Base-by-base conservation (phyloP, 2,113 vertebrate species). In the Perccottus glenii region DNA sequence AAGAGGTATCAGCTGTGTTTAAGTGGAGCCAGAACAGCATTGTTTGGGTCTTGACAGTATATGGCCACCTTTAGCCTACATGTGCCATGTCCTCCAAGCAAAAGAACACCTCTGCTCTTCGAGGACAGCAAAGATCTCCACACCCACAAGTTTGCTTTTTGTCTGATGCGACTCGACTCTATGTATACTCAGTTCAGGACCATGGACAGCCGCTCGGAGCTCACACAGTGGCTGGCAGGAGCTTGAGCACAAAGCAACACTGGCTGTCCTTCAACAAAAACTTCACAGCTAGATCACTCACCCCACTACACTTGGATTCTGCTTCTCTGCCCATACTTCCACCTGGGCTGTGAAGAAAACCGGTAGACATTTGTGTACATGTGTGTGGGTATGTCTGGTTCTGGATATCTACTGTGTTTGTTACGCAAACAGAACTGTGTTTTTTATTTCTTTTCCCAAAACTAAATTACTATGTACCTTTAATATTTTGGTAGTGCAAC, bases 101-200 rank as follows among this genome's bases (percentile, higher is more conserved):
- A 9, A 19, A 43, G n/a, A 58, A 27, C 4, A n/a, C 56, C 38
- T 58, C 56, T 58, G n/a, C 56, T 10, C 9, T 12, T 58, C 16
- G 36, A 70, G 69, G 52, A 62, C 76, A 44, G n/a, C 1, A 59
- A 70, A 79, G 40, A 77, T 73, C 67, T 81, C 84, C 66, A 4
- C 64, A 59, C 64, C 68, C 47, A 61, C 9, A 38, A 12, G 44
- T 16, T 52, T 43, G n/a, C 42, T 11, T 42, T 53, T 15, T 55
- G 52, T 49, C 27, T 52, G 58, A 75, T 53, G 33, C 32, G 16
- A 61, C 73, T 70, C 66, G 73, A 70, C 19, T 50, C 55, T 47
- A 52, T 45, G 64, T 66, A 74, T 49, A 66, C 69, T 75, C 45
- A 61, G 55, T 87, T 85, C 87, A 91, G 87, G 11, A 86, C 89